Conservation (phyloP, 2,113 vertebrate genomes). For the Rhombomys opimus region DNA sequence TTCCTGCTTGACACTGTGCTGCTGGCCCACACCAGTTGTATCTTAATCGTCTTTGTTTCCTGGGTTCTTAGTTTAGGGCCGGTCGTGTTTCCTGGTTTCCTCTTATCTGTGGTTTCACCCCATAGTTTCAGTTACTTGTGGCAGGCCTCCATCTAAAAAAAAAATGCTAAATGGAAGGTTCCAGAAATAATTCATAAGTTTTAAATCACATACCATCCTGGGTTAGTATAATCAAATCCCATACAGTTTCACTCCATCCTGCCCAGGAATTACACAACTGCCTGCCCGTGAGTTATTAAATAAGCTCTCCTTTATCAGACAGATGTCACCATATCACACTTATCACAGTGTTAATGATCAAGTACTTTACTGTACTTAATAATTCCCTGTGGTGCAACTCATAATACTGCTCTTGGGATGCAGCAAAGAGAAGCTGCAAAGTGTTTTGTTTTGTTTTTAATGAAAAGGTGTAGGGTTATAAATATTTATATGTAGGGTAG, state of each 20-base stretch:
- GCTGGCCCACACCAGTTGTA: neutral
- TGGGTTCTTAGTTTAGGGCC: neutral
- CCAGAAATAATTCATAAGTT: slow-evolving; percentile 2
- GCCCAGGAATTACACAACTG: neutral
- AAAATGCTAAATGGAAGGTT: slow-evolving; percentile 27
- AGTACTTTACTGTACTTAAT: neutral
- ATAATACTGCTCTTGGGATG: neutral
- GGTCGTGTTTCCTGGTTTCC: neutral
- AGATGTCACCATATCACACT: neutral
- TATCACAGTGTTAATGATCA: neutral
- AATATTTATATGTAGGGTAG: neutral
- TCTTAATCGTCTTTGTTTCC: neutral
- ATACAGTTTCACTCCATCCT: neutral
- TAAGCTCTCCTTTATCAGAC: neutral
- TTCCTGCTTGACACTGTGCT: neutral
- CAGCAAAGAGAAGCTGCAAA: neutral
- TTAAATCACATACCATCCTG: neutral
- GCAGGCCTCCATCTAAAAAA: neutral
- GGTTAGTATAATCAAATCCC: neutral
- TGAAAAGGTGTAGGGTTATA: neutral
- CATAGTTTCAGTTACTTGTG: neutral
- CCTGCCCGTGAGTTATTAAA: neutral
- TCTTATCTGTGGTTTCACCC: neutral
- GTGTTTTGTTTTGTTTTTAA: neutral
- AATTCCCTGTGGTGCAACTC: neutral